Evolutionary conservation across 2,797 vertebrate species (phyloP), one percentile per base, ranked within the genome.

Genomic region (Neosalanx taihuensis): DNA sequence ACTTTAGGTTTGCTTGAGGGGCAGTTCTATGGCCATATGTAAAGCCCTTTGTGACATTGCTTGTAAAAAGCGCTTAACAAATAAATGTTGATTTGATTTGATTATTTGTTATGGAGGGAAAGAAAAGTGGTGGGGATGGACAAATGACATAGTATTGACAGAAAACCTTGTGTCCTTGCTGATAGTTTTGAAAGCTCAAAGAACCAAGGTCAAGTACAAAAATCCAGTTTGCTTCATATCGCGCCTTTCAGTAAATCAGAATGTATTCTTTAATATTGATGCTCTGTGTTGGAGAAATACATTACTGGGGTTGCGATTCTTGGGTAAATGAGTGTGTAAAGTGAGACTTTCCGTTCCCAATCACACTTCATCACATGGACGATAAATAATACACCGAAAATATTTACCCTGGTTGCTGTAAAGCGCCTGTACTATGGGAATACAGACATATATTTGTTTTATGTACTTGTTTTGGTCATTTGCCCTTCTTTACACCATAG

Each of bases 401-500:
- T 90, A 90, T 92, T 90, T 83, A 86, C 83, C 76, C 80, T 71
- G 81, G 74, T 82, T 57, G 71, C 71, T 71, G 80, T 84, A 87
- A 89, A 90, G 83, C 67, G 17, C 81, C 85, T 83, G 82, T 83
- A 86, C 91, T 88, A 88, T 87, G 80, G 84, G 79, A 85, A 83
- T 80, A 85, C 83, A 86, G 81, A 69, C 15, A 23, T 79, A 85
- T 91, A 86, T 90, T 90, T 91, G 88, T 90, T 89, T 90, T 84
- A 78, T 88, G 82, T 89, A 88, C 87, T 91, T 90, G 83, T 88
- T 83, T 91, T 91, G 90, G 90, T 92, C 76, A 85, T 83, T 84
- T 92, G 90, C 89, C 90, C 88, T 92, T 91, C 87, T 90, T 91
- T 92, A 81, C 89, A 89, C 87, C 82, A 74, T 79, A 81, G 80